Conservation (phyloP, 2,888 invertebrate genomes). For the Busseola fusca region DNA sequence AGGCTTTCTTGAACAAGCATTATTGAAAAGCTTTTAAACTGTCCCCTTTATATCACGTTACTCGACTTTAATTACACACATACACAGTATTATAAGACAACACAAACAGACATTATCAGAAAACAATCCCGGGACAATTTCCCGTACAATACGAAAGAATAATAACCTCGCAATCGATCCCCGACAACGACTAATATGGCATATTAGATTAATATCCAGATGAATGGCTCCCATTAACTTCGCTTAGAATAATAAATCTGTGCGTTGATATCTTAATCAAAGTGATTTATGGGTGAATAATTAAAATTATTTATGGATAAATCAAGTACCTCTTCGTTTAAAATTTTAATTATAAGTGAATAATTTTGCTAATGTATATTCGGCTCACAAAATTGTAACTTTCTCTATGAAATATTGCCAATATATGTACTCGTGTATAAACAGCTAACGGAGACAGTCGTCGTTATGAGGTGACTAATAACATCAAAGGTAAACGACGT, state of each 20-base stretch:
- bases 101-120: conserved; percentile 18
- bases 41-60: conserved; percentile 34
- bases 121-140: conserved; percentile 1
- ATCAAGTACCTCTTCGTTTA: conserved; percentile 37
- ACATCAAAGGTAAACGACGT: conserved; percentile 37
- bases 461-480: conserved; percentile 39
- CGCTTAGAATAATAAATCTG: conserved; percentile 67
- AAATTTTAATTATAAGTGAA: conserved; percentile 41
- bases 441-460: conserved; percentile 10
- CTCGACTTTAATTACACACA: neutral
- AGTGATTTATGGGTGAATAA: conserved; percentile 65
- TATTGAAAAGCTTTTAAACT: conserved; percentile 60
- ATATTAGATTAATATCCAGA: conserved; percentile 69
- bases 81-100: conserved; percentile 6
- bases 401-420: conserved; percentile 36
- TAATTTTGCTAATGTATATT: conserved; percentile 29
- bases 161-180: conserved; percentile 52
- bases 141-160: conserved; percentile 25
- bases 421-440: conserved; percentile 14
- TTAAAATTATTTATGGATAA: conserved; percentile 62
- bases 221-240: conserved; percentile 70
- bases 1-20: conserved; percentile 7
- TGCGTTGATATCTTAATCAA: conserved; percentile 66
- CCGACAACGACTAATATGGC: conserved; percentile 60
- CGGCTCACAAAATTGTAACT: conserved; percentile 20